Conservation (phyloP, 2,113 vertebrate species). For the Chauna torquata region DNA sequence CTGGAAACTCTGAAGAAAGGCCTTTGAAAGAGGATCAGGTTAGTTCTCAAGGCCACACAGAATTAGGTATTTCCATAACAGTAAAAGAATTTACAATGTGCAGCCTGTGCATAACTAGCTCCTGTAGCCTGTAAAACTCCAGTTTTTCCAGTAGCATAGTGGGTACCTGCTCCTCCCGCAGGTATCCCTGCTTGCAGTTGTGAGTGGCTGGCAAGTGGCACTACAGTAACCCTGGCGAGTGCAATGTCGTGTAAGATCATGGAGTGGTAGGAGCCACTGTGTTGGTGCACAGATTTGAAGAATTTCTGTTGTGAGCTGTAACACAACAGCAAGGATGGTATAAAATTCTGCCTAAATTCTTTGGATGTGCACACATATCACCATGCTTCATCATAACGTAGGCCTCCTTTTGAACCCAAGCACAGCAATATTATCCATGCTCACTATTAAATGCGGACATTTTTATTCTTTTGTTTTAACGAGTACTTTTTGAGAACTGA, state of each 20-base stretch:
- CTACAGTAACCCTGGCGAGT: not conserved
- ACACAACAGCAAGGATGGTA: not conserved
- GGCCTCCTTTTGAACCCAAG: not conserved
- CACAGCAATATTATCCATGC: not conserved
- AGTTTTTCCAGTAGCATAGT: not conserved
- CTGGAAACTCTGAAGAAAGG: slow-evolving; percentile 65
- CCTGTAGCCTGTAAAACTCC: not conserved
- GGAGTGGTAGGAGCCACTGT: not conserved
- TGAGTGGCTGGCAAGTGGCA: accelerated
- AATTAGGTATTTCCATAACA: slow-evolving; percentile 66
- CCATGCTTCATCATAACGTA: accelerated
- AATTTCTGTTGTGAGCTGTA: not conserved
- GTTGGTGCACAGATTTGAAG: accelerated
- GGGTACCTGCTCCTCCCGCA: not conserved
- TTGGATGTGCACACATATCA: too few relatives aligned
- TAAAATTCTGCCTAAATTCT: not conserved
- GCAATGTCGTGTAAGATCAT: accelerated
- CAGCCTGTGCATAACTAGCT: not conserved
- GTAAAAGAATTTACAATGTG: slow-evolving; percentile 67
- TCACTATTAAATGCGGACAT: not conserved
- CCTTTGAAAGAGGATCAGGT: slow-evolving; percentile 61
- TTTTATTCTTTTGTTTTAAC: not conserved
- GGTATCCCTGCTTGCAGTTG: not conserved
- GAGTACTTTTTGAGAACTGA: not conserved
- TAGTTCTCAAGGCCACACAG: slow-evolving; percentile 66